Base-by-base conservation (phyloP, 2,888 invertebrate genomes). In the Oconnorella tubifera region DNA sequence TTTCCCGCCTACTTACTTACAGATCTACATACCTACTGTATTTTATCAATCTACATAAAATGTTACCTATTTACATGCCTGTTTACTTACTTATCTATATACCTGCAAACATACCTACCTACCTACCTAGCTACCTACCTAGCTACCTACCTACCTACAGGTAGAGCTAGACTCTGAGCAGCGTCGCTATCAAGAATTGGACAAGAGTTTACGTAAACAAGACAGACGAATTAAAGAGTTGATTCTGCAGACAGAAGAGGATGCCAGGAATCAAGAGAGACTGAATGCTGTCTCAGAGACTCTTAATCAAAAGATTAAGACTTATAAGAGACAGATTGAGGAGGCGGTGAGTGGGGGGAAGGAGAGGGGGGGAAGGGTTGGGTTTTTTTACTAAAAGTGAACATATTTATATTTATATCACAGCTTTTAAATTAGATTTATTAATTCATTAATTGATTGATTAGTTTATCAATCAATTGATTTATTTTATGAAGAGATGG, bases 241-340 rank as follows among this genome's bases (percentile, higher is more conserved):
- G 33, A 56, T 55, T 87, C 79, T 79, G 76, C 79, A 80, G 74
- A 69, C 77, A 29, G 98, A 99, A 82, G 99, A 99, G 85, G 99
- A 99, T 87, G 92, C 96, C 86, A 99, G 99, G 89, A 97, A 97
- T 87, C 96, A 98, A 87, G 96, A 98, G 84, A 92, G 97, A 82
- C 93, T 99, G 90, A 96, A 97, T 85, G 98, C 98, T 86, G 89
- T 98, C 82, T 96, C 97, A 77, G 99, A 99, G 87, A 98, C 98
- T 87, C 89, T 99, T 79, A 82, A 84, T 72, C 92, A 94, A 86
- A 99, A 99, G 90, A 95, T 99, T 89, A 98, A 98, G 89, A 95
- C 96, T 78, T 99, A 97, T 92, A 99, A 98, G 91, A 91, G 97
- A 87, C 98, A 99, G 88, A 96, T 98, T 83, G 98, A 99, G 83